Percentiles rank a stretch among this genome's conserved stretches.
Evolutionary conservation across 2,888 invertebrate species (phyloP).

Genomic region (Ornithoptera alexandrae): DNA sequence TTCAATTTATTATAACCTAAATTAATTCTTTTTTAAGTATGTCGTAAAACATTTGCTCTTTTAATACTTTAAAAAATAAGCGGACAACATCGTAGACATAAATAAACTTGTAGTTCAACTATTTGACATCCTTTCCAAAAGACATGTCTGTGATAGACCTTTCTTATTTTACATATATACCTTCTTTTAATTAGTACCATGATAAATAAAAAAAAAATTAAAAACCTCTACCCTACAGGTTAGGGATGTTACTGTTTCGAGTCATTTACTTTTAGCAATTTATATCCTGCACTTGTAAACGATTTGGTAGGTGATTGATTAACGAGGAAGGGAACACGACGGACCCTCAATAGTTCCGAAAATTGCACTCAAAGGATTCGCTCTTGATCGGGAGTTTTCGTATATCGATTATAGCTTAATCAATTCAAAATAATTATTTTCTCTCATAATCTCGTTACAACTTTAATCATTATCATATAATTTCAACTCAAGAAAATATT

Average conservation of each 20-base stretch:
- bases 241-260: background rate
- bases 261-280: conserved; percentile 6
- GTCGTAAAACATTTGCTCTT: too few species aligned
- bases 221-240: background rate
- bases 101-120: too few species aligned
- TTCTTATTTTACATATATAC: too few species aligned
- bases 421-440: background rate
- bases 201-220: background rate
- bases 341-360: conserved; percentile 11
- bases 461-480: background rate
- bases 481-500: too few species aligned
- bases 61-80: too few species aligned
- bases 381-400: background rate
- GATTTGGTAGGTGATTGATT: conserved; percentile 22
- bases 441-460: background rate
- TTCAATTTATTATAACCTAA: background rate
- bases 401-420: background rate
- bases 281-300: conserved; percentile 21
- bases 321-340: conserved; percentile 14
- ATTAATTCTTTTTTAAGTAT: too few species aligned
- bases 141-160: too few species aligned
- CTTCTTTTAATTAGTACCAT: background rate
- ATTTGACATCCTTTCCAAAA: too few species aligned
- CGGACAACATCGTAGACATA: too few species aligned
- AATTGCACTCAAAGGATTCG: conserved; percentile 2